A percentile compares a stretch with the other conserved stretches of the same genome.
Conservation (phyloP, 2,888 invertebrate species). For the Rugalucina vietnamica region DNA sequence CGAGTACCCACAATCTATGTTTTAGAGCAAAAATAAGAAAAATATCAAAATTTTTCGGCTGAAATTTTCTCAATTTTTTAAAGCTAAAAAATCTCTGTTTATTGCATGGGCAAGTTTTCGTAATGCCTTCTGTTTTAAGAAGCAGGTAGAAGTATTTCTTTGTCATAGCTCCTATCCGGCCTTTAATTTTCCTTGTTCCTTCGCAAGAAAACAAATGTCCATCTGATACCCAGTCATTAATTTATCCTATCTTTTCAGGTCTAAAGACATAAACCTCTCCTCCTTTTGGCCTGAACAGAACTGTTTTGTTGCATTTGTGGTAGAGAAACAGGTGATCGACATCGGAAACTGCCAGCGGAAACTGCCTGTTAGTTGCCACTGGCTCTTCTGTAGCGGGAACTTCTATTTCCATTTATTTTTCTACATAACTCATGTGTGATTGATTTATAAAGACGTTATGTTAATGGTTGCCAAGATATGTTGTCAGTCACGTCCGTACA, state of each 20-base stretch:
- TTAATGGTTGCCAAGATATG: too few species aligned
- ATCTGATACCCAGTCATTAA: background rate
- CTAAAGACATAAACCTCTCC: background rate
- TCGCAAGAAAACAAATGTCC: background rate
- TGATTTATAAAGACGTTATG: too few species aligned
- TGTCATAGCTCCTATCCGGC: background rate
- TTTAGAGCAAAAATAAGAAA: too few species aligned
- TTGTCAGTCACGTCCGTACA: too few species aligned
- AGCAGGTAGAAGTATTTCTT: background rate
- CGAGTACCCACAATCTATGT: too few species aligned
- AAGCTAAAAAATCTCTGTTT: too few species aligned
- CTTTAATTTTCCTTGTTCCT: background rate
- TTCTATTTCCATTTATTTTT: background rate
- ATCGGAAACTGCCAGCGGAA: background rate
- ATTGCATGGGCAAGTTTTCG: too few species aligned
- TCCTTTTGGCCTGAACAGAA: too few species aligned
- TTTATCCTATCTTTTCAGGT: too few species aligned
- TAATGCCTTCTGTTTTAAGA: background rate
- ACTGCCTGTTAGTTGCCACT: background rate
- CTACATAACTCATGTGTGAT: background rate
- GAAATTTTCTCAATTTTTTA: too few species aligned
- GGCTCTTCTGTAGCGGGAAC: background rate
- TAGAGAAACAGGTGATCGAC: background rate
- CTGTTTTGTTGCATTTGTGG: constrained; percentile 1
- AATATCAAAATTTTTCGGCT: too few species aligned